Percentiles rank a stretch among this genome's conserved stretches.
Conservation (phyloP, 1,140 invertebrate genomes). For the Pseudomyrmex cubaensis region DNA sequence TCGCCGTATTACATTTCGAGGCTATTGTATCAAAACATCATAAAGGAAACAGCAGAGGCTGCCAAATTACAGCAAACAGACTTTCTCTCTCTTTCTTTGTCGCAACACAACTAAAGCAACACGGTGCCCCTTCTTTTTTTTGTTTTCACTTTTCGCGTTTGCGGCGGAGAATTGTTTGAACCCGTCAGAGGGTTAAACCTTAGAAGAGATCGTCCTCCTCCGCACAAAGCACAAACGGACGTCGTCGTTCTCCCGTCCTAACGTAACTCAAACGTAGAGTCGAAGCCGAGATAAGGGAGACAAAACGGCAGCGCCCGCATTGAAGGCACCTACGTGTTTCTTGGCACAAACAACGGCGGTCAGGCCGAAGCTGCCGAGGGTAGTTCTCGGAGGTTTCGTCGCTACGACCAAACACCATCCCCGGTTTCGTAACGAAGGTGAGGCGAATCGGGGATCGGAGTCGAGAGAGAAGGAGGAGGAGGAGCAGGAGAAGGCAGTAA, state of each 20-base stretch:
- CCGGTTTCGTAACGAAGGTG: not conserved
- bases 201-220: not conserved
- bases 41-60: not conserved
- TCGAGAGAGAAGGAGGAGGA: not conserved
- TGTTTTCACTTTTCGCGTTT: not conserved
- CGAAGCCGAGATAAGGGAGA: conserved; percentile 17
- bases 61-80: not conserved
- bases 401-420: conserved; percentile 12
- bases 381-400: conserved; percentile 34
- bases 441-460: conserved; percentile 36
- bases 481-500: conserved; percentile 43
- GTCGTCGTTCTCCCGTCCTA: not conserved
- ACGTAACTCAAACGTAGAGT: conserved; percentile 22
- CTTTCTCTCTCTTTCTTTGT: not conserved
- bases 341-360: conserved; percentile 54
- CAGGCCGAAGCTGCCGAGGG: conserved; percentile 37
- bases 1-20: not conserved
- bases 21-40: not conserved
- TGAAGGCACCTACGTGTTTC: conserved; percentile 41
- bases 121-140: not conserved
- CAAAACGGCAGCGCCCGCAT: conserved; percentile 27
- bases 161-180: not conserved
- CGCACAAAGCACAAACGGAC: conserved; percentile 12
- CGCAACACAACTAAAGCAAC: not conserved
- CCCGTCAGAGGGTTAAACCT: not conserved